Evolutionary conservation across 1,140 invertebrate genomes (phyloP).

Genomic region (Euura saliciscinereae): DNA sequence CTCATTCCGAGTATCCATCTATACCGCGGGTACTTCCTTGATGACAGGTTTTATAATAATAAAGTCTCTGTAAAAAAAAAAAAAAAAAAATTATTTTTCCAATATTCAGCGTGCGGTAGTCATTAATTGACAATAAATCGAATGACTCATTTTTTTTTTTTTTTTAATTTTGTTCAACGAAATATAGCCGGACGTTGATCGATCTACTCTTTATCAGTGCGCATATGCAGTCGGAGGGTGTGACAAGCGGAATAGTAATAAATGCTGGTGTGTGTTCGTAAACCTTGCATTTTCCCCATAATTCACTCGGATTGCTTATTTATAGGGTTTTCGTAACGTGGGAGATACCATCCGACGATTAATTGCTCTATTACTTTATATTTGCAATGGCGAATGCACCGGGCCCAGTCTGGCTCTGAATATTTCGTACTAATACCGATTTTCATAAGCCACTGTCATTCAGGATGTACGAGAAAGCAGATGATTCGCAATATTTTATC

Average conservation of each 20-base stretch:
- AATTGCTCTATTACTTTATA: constrained; percentile 6
- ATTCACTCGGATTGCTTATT: not conserved
- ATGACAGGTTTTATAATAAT: not conserved
- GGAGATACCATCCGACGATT: not conserved
- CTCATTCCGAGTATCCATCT: not conserved
- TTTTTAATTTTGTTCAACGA: too few species aligned
- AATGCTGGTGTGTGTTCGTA: not conserved
- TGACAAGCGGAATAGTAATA: not conserved
- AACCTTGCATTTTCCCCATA: not conserved
- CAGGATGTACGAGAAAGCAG: not conserved
- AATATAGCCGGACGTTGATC: not conserved
- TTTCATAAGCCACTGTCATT: not conserved
- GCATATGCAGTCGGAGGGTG: not conserved
- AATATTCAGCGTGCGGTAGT: too few species aligned
- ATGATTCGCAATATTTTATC: not conserved
- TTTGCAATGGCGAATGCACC: not conserved
- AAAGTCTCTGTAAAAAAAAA: too few species aligned
- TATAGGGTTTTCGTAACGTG: not conserved
- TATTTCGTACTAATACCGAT: not conserved
- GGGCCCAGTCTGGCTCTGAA: not conserved
- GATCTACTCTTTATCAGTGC: not conserved
- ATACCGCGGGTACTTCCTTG: not conserved
- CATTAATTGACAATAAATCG: too few species aligned
- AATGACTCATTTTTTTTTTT: too few species aligned
- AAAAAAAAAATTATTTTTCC: too few species aligned